Conservation (phyloP, 2,797 vertebrate species). For the Poecile montanus region DNA sequence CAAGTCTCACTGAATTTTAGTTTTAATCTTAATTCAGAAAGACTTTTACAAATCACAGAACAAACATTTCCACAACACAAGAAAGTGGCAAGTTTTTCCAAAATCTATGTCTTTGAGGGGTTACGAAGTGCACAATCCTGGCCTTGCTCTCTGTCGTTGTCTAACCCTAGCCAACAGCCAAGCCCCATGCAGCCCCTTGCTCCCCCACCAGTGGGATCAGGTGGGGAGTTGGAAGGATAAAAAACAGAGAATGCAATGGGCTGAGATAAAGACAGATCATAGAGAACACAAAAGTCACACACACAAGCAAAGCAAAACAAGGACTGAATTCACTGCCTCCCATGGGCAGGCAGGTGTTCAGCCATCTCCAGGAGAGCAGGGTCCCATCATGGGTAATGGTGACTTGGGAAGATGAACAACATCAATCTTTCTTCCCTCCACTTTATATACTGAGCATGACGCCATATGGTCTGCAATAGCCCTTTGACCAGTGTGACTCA, state of each 20-base stretch:
- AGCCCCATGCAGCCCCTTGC: background rate
- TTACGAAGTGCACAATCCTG: background rate
- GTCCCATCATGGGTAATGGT: accelerated
- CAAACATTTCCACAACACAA: background rate
- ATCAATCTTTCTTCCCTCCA: background rate
- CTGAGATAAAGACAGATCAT: background rate
- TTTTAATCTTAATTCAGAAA: background rate
- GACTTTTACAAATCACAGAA: background rate
- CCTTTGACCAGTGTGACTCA: background rate
- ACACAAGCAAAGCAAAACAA: background rate
- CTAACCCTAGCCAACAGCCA: background rate
- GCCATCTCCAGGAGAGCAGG: background rate
- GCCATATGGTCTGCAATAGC: background rate
- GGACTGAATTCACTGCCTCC: background rate
- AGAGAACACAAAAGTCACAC: background rate
- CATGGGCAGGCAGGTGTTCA: background rate
- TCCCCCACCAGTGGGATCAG: accelerated
- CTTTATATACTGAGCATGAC: background rate
- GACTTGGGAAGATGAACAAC: background rate
- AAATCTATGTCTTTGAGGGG: background rate
- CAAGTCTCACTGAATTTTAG: background rate
- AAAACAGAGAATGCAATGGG: background rate
- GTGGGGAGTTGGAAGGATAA: background rate
- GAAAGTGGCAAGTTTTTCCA: background rate
- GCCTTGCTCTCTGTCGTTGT: background rate